These are phyloP conservation scores for Eilema griseolum DNA, from an alignment of 2,888 invertebrate genomes.

Conservation along the genomic window DNA sequence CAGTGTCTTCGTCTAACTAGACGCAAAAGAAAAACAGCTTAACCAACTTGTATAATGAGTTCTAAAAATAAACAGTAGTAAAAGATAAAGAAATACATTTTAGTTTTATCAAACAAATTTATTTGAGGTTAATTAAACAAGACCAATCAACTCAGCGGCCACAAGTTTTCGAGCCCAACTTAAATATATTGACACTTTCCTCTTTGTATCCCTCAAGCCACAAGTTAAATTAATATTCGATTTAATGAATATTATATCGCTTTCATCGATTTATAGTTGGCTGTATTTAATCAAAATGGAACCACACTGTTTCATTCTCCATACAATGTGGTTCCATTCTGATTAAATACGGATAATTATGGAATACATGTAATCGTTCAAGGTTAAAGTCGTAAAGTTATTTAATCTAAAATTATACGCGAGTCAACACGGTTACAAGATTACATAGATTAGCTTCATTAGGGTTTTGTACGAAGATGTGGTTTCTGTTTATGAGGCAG, in stretches of 20 bases:
- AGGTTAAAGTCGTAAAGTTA: not conserved
- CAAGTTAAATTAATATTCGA: not conserved
- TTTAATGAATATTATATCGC: slow-evolving; percentile 1
- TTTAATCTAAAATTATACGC: slow-evolving; percentile 8
- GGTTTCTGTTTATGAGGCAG: slow-evolving; percentile 3
- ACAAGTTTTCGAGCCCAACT: not conserved
- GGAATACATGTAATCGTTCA: not conserved
- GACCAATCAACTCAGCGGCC: not conserved
- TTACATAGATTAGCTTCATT: slow-evolving; percentile 10
- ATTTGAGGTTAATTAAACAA: not conserved
- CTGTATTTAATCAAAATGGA: too few species aligned
- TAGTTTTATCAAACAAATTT: not conserved
- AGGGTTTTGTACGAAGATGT: slow-evolving; percentile 5
- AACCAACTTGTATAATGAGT: too few species aligned
- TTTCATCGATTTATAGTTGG: slow-evolving; percentile 1
- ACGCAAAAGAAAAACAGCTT: too few species aligned
- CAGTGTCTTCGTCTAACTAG: too few species aligned
- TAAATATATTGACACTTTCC: not conserved
- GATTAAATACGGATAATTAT: not conserved
- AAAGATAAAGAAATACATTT: not conserved
- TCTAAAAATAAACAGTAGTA: not conserved
- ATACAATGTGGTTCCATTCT: too few species aligned
- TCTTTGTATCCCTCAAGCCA: not conserved
- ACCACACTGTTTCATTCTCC: too few species aligned
- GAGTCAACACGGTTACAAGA: slow-evolving; percentile 8